A percentile compares a stretch with the other conserved stretches of the same genome.
These are phyloP conservation scores for Diplodus sargus DNA, from an alignment of 2,797 vertebrate genomes.

Conservation along the genomic window DNA sequence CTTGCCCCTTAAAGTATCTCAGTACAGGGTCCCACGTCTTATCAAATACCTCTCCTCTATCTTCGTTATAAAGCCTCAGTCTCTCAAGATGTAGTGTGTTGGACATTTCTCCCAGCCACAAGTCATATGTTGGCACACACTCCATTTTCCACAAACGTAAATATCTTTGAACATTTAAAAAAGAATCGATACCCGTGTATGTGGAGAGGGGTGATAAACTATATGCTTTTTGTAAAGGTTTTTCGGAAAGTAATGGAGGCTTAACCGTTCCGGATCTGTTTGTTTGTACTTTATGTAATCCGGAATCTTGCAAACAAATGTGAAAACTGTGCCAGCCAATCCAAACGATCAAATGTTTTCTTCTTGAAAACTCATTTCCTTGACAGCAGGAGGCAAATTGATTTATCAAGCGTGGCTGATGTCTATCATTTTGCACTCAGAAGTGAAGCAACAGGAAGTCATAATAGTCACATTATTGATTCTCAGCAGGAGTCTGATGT, in stretches of 20 bases:
- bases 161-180: too few relatives aligned
- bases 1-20: too few relatives aligned
- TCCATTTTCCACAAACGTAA: too few relatives aligned
- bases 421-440: background rate
- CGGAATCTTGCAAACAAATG: background rate
- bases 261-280: background rate
- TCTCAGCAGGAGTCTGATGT: background rate
- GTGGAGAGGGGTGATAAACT: too few relatives aligned
- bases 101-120: too few relatives aligned
- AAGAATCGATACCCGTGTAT: too few relatives aligned
- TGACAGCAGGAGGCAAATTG: conserved; percentile 12
- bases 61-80: too few relatives aligned
- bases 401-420: background rate
- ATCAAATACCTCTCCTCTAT: too few relatives aligned
- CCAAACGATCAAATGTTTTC: background rate
- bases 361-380: background rate
- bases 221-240: too few relatives aligned
- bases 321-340: background rate
- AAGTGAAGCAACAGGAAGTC: background rate
- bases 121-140: too few relatives aligned
- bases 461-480: background rate
- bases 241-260: background rate
- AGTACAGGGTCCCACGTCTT: too few relatives aligned
- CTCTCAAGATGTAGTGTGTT: too few relatives aligned
- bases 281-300: background rate